Conservation (phyloP, 1,140 invertebrate species). For the Drosophila ironensis region DNA sequence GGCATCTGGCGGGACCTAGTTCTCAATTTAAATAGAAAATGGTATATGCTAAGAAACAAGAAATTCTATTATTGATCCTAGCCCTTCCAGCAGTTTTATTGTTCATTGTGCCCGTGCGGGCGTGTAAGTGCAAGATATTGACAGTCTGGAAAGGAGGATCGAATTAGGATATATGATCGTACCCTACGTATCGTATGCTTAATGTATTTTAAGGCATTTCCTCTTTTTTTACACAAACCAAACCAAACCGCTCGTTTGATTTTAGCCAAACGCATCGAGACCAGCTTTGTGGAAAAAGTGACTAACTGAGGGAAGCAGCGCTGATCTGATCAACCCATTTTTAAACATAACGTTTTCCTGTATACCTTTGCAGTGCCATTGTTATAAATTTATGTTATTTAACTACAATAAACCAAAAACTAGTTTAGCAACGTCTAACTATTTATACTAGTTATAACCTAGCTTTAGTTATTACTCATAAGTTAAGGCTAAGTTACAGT, state of each 20-base stretch:
- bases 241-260: conserved; percentile 63
- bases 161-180: background rate
- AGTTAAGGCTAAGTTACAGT: conserved; percentile 61
- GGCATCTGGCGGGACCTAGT: conserved; percentile 14
- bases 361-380: conserved; percentile 47
- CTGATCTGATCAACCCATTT: conserved; percentile 29
- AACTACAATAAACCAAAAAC: conserved; percentile 23
- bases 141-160: background rate
- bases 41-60: too few relatives aligned
- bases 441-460: conserved; percentile 55
- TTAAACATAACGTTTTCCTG: conserved; percentile 41
- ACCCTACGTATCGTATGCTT: conserved; percentile 25
- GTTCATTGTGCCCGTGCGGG: background rate
- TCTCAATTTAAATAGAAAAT: too few relatives aligned
- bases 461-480: conserved; percentile 45
- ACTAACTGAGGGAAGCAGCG: conserved; percentile 5
- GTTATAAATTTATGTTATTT: conserved; percentile 28
- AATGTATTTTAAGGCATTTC: conserved; percentile 52
- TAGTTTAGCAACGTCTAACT: conserved; percentile 29
- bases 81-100: too few relatives aligned
- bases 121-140: background rate
- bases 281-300: background rate
- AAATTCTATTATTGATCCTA: too few relatives aligned
- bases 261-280: conserved; percentile 55
- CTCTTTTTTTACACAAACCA: conserved; percentile 30